Base-by-base conservation (phyloP, 2,797 vertebrate genomes). In the Microctenopoma stevenorrisi region DNA sequence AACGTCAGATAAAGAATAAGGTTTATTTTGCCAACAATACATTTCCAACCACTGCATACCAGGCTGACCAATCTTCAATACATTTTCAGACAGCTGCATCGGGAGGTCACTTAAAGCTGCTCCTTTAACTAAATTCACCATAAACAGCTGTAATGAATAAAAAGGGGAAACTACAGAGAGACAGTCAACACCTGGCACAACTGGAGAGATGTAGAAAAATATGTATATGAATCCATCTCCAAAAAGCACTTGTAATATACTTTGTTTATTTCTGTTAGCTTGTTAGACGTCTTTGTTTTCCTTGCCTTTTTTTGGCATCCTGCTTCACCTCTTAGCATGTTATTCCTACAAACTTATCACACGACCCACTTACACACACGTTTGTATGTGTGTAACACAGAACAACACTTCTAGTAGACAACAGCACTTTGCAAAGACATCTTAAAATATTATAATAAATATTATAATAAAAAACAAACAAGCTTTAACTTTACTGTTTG, bases 401-500 rank as follows among this genome's bases (percentile, higher is more conserved):
- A 14, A 43, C 16, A 4, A 38, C 3, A 11, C 3, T 35, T n/a
- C 9, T 18, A n/a, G 18, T 15, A 15, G 50, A 33, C 15, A 54
- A 13, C 1, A 37, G 9, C 11, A n/a, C 11, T 6, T 11, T n/a
- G 26, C 15, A 14, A 42, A 10, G 3, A 42, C 5, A 25, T 40
- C 7, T 25, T 40, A 55, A 26, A 25, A 22, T 22, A 22, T 22
- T 22, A 22, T 22, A 22, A 22, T 22, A 22, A 40, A n/a, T 4
- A 40, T 7, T 25, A 9, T 11, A 25, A 22, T 25, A 9, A 8
- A 40, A 13, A 38, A 7, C 18, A 30, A 10, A 26, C 35, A 7
- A 28, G 30, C n/a, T 16, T 61, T 54, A 12, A 33, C 46, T 65
- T 47, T 43, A 46, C 47, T 68, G 35, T 46, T 18, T 42, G 43